Conservation (phyloP, 2,888 invertebrate species). For the Vesta saturnalis region DNA sequence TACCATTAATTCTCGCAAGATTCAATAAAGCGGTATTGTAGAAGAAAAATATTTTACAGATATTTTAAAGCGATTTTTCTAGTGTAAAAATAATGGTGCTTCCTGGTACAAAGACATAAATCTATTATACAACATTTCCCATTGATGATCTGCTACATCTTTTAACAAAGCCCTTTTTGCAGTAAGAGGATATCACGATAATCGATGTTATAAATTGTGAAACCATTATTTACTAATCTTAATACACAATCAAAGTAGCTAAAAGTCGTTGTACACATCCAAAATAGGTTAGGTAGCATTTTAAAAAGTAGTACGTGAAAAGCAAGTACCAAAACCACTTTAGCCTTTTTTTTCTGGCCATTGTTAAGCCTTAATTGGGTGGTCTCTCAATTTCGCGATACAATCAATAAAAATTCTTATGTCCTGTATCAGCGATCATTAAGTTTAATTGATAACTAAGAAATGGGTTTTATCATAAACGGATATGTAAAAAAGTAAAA, state of each 20-base stretch:
- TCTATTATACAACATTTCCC: too few relatives aligned
- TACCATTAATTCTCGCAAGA: too few relatives aligned
- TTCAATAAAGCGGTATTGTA: too few relatives aligned
- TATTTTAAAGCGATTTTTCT: too few relatives aligned
- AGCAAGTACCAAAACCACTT: neutral
- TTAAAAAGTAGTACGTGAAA: conserved; percentile 1
- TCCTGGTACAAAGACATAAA: too few relatives aligned
- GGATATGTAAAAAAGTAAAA: neutral
- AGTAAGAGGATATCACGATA: too few relatives aligned
- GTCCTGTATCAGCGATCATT: neutral
- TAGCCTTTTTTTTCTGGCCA: neutral
- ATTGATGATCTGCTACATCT: too few relatives aligned
- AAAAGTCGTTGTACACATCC: too few relatives aligned
- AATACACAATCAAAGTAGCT: neutral
- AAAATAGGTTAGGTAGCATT: neutral
- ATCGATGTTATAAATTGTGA: too few relatives aligned
- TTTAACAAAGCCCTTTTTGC: too few relatives aligned
- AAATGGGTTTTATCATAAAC: neutral
- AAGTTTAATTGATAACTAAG: conserved; percentile 1
- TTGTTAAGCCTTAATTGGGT: neutral
- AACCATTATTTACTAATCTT: neutral
- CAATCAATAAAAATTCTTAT: conserved; percentile 1
- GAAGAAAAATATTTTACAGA: too few relatives aligned
- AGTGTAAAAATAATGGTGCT: too few relatives aligned
- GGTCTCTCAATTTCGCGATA: neutral